phyloP scores from a whole-genome alignment of 1,140 invertebrate genomes.

The Mizuhopecten yessoensis region DNA sequence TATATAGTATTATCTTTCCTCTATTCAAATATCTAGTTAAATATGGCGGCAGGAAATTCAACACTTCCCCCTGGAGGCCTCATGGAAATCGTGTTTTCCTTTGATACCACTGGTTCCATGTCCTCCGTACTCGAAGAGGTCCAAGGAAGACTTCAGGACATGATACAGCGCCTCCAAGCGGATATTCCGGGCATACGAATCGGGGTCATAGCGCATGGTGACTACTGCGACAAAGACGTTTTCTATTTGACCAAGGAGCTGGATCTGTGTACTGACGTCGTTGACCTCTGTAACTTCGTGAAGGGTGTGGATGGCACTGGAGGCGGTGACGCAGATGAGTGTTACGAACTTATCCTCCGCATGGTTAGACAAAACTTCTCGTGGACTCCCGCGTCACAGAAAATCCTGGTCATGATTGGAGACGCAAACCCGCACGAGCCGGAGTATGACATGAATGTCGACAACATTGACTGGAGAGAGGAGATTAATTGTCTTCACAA shows the following conservation, averaged over 20 bases:
- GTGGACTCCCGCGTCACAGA: conserved; percentile 73
- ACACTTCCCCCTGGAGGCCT: neutral
- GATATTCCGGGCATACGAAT: conserved; percentile 78
- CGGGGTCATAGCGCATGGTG: conserved; percentile 77
- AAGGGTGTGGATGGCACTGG: conserved; percentile 71
- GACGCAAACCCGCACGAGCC: conserved; percentile 79
- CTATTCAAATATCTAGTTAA: neutral
- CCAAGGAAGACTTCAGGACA: conserved; percentile 71
- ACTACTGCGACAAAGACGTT: conserved; percentile 77
- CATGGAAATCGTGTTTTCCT: conserved; percentile 78
- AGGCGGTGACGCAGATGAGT: conserved; percentile 76
- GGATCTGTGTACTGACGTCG: conserved; percentile 72
- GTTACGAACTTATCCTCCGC: conserved; percentile 78
- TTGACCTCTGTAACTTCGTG: conserved; percentile 74
- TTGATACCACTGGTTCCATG: conserved; percentile 81
- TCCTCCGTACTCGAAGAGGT: conserved; percentile 71
- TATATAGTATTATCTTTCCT: too few species aligned
- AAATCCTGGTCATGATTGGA: conserved; percentile 79
- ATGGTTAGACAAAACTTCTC: conserved; percentile 65
- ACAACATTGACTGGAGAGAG: conserved; percentile 77
- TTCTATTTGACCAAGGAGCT: conserved; percentile 77
- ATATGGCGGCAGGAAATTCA: neutral
- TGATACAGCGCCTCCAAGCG: conserved; percentile 75
- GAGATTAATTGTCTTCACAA: conserved; percentile 67
- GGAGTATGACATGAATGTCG: conserved; percentile 68